Evolutionary conservation across 1,140 invertebrate species (phyloP).

Genomic region (Ceratina calcarata): DNA sequence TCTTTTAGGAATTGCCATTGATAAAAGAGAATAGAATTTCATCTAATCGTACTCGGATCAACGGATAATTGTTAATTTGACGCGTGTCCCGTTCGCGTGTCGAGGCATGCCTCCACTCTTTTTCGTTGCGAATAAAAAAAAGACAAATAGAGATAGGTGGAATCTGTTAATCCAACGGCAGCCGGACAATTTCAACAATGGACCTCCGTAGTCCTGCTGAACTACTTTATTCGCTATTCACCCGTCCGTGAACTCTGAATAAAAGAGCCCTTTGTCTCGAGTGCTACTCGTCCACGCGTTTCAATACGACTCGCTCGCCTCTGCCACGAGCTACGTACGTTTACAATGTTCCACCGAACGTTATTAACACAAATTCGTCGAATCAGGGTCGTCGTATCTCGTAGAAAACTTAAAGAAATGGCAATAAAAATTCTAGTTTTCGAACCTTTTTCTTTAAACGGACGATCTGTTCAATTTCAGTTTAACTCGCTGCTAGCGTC

Average conservation of each 20-base stretch:
- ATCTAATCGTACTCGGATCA: too few species aligned
- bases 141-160: neutral
- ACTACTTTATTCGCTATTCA: slow-evolving; percentile 43
- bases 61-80: too few species aligned
- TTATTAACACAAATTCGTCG: neutral
- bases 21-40: too few species aligned
- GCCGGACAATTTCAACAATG: slow-evolving; percentile 35
- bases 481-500: neutral
- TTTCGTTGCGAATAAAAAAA: neutral
- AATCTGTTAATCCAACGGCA: slow-evolving; percentile 17
- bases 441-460: too few species aligned
- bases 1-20: too few species aligned
- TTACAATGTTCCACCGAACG: neutral
- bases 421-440: too few species aligned
- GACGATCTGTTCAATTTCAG: neutral
- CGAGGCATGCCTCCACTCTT: too few species aligned
- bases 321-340: neutral
- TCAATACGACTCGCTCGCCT: neutral
- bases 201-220: slow-evolving; percentile 18
- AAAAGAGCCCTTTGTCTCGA: slow-evolving; percentile 42
- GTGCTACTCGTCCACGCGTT: slow-evolving; percentile 26
- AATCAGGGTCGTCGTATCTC: too few species aligned
- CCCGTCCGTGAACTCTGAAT: slow-evolving; percentile 34
- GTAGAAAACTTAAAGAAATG: too few species aligned
- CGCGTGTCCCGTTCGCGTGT: neutral